Conservation (phyloP, 2,888 invertebrate genomes). For the Falcaria lacertinaria region DNA sequence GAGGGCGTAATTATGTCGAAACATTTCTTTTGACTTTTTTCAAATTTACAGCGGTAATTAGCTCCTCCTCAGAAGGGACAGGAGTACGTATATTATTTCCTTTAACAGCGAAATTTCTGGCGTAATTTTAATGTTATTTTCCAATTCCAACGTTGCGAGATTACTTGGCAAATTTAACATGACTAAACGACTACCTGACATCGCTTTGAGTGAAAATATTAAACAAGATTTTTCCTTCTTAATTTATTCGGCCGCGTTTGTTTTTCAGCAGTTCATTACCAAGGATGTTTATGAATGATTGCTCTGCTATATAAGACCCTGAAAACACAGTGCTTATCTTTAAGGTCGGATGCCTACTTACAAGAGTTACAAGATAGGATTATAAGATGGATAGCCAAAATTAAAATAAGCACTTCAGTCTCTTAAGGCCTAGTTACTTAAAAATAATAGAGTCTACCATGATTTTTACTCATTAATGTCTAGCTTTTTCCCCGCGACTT, state of each 20-base stretch:
- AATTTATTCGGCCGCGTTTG: background rate
- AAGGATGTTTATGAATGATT: background rate
- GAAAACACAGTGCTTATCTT: too few species aligned
- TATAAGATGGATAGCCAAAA: too few species aligned
- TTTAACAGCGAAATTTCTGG: constrained; percentile 26
- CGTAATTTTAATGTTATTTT: constrained; percentile 33
- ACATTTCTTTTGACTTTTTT: constrained; percentile 40
- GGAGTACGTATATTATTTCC: constrained; percentile 26
- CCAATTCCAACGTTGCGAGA: constrained; percentile 26
- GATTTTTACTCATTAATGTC: too few species aligned
- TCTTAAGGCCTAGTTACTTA: too few species aligned
- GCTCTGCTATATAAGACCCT: too few species aligned
- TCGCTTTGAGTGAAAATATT: constrained; percentile 20
- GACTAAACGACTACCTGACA: constrained; percentile 31
- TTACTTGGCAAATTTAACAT: constrained; percentile 28
- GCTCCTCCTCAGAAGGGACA: constrained; percentile 22
- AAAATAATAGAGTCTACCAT: too few species aligned
- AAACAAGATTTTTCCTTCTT: constrained; percentile 15
- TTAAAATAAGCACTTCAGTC: too few species aligned
- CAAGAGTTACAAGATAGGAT: too few species aligned
- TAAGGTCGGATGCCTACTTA: too few species aligned
- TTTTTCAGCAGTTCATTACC: background rate
- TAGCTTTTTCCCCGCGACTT: too few species aligned
- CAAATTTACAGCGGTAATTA: constrained; percentile 39
- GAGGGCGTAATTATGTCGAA: constrained; percentile 42